These are phyloP conservation scores for Cetoscarus ocellatus DNA, from an alignment of 2,797 vertebrate species.

Conservation along the genomic window DNA sequence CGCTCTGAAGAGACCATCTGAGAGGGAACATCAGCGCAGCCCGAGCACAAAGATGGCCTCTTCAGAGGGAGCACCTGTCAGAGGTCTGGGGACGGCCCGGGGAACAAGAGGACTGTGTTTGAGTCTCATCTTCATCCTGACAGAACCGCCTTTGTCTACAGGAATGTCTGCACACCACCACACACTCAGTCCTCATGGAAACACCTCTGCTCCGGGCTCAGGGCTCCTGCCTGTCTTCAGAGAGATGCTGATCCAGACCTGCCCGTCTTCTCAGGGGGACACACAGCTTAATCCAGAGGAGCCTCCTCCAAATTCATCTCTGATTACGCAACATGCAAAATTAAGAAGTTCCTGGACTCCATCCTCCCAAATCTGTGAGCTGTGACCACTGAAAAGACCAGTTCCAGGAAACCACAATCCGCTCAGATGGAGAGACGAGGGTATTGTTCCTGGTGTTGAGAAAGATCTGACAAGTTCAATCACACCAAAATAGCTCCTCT, in stretches of 20 bases:
- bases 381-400: neutral
- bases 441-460: slow-evolving; percentile 3
- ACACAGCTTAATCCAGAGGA: slow-evolving; percentile 25
- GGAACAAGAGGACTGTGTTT: slow-evolving; percentile 71
- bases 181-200: slow-evolving; percentile 36
- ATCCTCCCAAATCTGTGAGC: slow-evolving; percentile 5
- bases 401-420: neutral
- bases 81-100: slow-evolving; percentile 44
- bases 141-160: slow-evolving; percentile 54
- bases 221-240: neutral
- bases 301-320: slow-evolving; percentile 21
- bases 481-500: slow-evolving; percentile 8
- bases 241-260: slow-evolving; percentile 26
- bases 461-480: slow-evolving; percentile 26
- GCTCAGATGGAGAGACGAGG: neutral
- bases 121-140: slow-evolving; percentile 66
- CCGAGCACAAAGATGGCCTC: slow-evolving; percentile 42
- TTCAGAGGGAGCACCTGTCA: slow-evolving; percentile 74
- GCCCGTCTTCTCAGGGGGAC: slow-evolving; percentile 10
- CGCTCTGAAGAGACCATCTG: slow-evolving; percentile 45
- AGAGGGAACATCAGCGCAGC: slow-evolving; percentile 39
- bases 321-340: slow-evolving; percentile 27
- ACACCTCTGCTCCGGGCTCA: too few relatives aligned
- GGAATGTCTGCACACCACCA: slow-evolving; percentile 22
- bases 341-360: slow-evolving; percentile 8